These are phyloP conservation scores for Coleophora deauratella DNA, from an alignment of 2,888 invertebrate species.

Conservation along the genomic window DNA sequence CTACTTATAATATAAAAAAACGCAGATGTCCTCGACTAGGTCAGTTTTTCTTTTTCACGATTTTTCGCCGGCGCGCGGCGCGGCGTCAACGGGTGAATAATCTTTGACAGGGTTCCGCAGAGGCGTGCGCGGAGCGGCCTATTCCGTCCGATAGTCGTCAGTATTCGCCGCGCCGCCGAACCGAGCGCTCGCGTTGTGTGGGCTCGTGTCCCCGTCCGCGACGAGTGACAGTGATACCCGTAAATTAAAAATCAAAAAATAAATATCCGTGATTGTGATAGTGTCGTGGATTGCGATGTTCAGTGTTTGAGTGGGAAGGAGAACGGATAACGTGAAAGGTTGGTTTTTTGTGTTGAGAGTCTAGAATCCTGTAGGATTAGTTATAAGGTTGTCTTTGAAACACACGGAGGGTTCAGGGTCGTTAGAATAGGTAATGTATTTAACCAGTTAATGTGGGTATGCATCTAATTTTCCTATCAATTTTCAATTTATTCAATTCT, in stretches of 20 bases:
- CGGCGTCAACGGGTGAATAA: conserved; percentile 23
- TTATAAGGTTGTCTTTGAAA: background rate
- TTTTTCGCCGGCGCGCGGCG: background rate
- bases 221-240: conserved; percentile 49
- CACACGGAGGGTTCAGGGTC: no score
- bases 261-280: conserved; percentile 40
- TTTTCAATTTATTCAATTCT: no score
- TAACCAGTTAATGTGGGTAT: no score
- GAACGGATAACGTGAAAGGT: conserved; percentile 6
- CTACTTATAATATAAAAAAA: no score
- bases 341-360: background rate
- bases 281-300: conserved; percentile 30
- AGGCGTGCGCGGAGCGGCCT: conserved; percentile 51
- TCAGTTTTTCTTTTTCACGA: no score
- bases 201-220: conserved; percentile 22
- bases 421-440: no score
- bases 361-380: conserved; percentile 2
- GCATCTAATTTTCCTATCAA: no score
- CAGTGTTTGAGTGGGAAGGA: conserved; percentile 40
- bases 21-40: no score
- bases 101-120: conserved; percentile 46
- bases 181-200: conserved; percentile 29
- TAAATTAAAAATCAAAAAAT: conserved; percentile 24
- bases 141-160: conserved; percentile 20
- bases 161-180: conserved; percentile 45